Percentiles rank a stretch among this genome's conserved stretches.
phyloP scores from a whole-genome alignment of 1,140 invertebrate genomes.

The Caenorhabditis inopinata region DNA sequence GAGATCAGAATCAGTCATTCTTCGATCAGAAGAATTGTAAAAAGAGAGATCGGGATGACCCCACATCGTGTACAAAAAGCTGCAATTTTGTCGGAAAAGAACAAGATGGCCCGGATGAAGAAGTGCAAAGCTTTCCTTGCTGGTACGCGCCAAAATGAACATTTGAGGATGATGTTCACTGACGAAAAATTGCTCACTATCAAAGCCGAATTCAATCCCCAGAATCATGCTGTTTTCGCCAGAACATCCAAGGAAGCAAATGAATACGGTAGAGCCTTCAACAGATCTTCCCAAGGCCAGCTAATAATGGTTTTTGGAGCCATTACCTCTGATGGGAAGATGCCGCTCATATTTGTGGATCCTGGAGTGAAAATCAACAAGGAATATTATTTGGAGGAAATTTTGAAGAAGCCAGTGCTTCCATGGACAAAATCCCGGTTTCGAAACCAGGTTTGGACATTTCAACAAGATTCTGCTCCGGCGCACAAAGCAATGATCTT shows the following conservation, averaged over 20 bases:
- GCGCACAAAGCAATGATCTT: conserved; percentile 18
- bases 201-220: not conserved
- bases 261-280: not conserved
- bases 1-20: not conserved
- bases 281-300: not conserved
- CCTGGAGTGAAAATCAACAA: conserved; percentile 17
- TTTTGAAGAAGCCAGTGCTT: not conserved
- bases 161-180: not conserved
- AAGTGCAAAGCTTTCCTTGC: not conserved
- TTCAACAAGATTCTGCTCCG: conserved; percentile 40
- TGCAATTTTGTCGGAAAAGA: not conserved
- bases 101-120: not conserved
- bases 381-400: not conserved
- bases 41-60: not conserved
- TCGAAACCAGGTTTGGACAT: not conserved
- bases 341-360: not conserved
- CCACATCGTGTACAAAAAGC: not conserved
- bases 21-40: not conserved
- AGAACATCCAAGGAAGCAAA: not conserved
- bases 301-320: not conserved
- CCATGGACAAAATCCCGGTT: not conserved
- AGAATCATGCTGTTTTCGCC: not conserved
- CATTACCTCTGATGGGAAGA: not conserved
- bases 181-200: not conserved
- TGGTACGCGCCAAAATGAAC: not conserved